Evolutionary conservation across 2,113 vertebrate species (phyloP), one percentile per base, ranked within the genome.

Genomic region (Turdus rufiventris): DNA sequence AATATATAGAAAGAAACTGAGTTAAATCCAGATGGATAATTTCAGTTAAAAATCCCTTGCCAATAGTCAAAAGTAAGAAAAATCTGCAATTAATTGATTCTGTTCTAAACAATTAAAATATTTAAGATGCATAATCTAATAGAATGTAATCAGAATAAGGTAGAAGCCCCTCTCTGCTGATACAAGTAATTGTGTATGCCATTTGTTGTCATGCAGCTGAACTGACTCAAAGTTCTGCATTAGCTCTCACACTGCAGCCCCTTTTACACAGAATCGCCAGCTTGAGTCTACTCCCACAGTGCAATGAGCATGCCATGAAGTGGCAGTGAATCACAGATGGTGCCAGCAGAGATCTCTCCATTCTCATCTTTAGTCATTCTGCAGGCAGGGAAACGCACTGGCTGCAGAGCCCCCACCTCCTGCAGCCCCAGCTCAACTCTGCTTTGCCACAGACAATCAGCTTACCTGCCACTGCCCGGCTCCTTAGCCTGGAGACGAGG

Each of bases 251-350:
- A 50, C 0, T 60, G 81, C 86, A 91, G 95, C 67, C 86, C 71
- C 72, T 94, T 28, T 47, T 58, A 70, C 63, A 91, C 3, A 56
- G 57, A 79, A 91, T 29, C 66, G 60, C 91, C 93, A 96, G 89
- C 93, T 94, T 89, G 70, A 89, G 74, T 61, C n/a, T 92, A 94
- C 93, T 95, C 95, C 96, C 88, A 96, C 96, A 74, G 78, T 43
- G 82, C 89, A 85, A 54, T 2, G 10, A 96, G 90, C 83, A 83
- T 2, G 54, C 93, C 93, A 91, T 87, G 85, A 96, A 95, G 92
- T 92, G 95, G 91, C 92, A 93, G 79, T 82, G 93, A 96, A 91
- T 85, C 95, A 93, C 95, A 97, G 94, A 95, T 92, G 93, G 93
- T 85, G 71, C 93, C 94, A 94, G 93, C 78, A 94, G 84, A 95